These are phyloP conservation scores for Mastomys coucha DNA, from an alignment of 2,113 vertebrate species.

Conservation along the genomic window DNA sequence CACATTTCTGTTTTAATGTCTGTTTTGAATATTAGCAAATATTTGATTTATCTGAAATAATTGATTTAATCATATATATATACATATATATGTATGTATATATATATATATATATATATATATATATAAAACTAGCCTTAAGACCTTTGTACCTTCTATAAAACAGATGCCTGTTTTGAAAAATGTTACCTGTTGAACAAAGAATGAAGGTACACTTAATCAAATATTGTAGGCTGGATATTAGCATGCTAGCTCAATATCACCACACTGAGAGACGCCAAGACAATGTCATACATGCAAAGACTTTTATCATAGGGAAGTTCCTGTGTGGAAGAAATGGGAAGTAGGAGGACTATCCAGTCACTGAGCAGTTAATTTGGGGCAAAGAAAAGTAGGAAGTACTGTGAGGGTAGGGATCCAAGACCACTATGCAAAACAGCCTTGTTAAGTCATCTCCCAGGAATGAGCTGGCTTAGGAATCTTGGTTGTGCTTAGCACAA, in stretches of 20 bases:
- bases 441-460: neutral
- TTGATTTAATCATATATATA: neutral
- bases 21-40: neutral
- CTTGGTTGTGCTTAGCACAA: neutral
- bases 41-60: neutral
- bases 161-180: neutral
- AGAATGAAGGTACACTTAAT: neutral
- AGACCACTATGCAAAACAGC: neutral
- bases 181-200: neutral
- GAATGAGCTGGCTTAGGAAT: neutral
- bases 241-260: neutral
- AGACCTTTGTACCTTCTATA: neutral
- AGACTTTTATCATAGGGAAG: neutral
- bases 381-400: neutral
- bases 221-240: neutral
- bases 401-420: neutral
- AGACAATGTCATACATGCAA: neutral
- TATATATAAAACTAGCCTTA: constrained; percentile 4
- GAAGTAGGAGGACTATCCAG: neutral
- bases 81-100: neutral
- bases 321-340: neutral
- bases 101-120: neutral
- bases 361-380: neutral
- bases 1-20: neutral
- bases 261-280: constrained; percentile 4